Percentiles rank a stretch among this genome's conserved stretches.
Evolutionary conservation across 2,888 invertebrate species (phyloP).

Genomic region (Aphodius granarius): DNA sequence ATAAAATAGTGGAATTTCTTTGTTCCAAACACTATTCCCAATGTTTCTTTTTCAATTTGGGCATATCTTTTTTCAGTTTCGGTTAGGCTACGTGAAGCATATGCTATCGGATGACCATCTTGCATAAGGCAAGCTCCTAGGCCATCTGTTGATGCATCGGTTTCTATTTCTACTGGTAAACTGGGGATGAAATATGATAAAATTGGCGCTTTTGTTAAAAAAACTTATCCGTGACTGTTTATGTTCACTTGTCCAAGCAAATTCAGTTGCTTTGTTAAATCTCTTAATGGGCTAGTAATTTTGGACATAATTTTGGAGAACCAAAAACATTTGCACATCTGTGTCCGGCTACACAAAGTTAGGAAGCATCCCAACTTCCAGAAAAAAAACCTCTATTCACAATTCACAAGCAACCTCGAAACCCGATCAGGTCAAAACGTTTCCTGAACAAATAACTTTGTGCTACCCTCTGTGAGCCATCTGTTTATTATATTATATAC

Average conservation of each 20-base stretch:
- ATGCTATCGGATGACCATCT: slow-evolving; percentile 35
- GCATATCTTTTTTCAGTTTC: slow-evolving; percentile 37
- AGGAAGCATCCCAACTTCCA: no score
- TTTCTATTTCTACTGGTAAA: slow-evolving; percentile 37
- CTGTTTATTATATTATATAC: no score
- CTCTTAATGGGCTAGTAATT: slow-evolving; percentile 29
- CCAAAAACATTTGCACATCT: slow-evolving; percentile 31
- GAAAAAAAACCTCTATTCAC: no score
- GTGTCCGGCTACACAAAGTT: no score
- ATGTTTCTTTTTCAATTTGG: slow-evolving; percentile 39
- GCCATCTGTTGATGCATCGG: slow-evolving; percentile 37
- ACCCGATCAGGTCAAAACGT: no score
- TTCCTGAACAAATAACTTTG: no score
- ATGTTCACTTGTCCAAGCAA: slow-evolving; percentile 18
- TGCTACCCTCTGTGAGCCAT: no score
- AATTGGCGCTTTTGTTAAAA: slow-evolving; percentile 35
- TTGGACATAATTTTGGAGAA: slow-evolving; percentile 28
- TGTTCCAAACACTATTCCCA: slow-evolving; percentile 30
- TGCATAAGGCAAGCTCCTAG: slow-evolving; percentile 36
- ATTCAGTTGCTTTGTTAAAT: slow-evolving; percentile 28
- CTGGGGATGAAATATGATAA: slow-evolving; percentile 36
- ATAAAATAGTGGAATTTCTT: background rate
- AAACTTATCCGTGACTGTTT: slow-evolving; percentile 24
- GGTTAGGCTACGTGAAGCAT: slow-evolving; percentile 36
- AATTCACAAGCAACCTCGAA: no score